Conservation (phyloP, 2,113 vertebrate genomes). For the Saccopteryx bilineata region DNA sequence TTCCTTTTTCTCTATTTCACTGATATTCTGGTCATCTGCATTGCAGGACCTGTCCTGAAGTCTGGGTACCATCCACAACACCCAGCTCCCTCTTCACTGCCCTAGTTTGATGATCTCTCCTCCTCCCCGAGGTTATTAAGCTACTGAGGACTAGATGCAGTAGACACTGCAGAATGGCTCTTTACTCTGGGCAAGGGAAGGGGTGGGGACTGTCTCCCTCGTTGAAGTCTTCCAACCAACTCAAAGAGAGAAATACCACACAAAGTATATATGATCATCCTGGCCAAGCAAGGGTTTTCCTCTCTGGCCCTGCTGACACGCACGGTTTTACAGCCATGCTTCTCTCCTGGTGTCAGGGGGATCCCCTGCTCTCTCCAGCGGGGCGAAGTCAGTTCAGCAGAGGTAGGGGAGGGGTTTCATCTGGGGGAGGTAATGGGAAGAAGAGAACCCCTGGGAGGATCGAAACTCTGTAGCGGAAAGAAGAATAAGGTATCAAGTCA, state of each 20-base stretch:
- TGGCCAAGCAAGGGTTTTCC: conserved; percentile 71
- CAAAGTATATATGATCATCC: conserved; percentile 63
- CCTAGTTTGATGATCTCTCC: conserved; percentile 26
- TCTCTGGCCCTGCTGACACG: conserved; percentile 61
- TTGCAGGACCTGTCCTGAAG: neutral
- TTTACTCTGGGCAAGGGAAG: conserved; percentile 68
- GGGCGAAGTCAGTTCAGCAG: neutral
- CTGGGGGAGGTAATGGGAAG: neutral
- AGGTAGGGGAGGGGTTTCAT: neutral
- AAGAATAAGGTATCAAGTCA: neutral
- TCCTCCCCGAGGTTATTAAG: conserved; percentile 67
- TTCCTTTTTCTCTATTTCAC: neutral
- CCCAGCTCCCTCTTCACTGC: neutral
- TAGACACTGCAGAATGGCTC: conserved; percentile 63
- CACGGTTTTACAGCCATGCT: conserved; percentile 24
- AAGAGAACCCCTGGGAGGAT: neutral
- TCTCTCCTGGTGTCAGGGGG: neutral
- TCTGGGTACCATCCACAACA: neutral
- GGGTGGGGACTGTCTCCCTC: conserved; percentile 63
- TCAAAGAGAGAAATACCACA: conserved; percentile 79
- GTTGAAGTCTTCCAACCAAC: conserved; percentile 65
- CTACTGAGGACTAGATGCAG: conserved; percentile 52
- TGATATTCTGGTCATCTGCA: neutral
- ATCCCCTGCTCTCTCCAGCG: neutral
- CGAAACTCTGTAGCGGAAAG: conserved; percentile 16